phyloP scores from a whole-genome alignment of 2,113 vertebrate genomes.

The Loxodonta africana region DNA sequence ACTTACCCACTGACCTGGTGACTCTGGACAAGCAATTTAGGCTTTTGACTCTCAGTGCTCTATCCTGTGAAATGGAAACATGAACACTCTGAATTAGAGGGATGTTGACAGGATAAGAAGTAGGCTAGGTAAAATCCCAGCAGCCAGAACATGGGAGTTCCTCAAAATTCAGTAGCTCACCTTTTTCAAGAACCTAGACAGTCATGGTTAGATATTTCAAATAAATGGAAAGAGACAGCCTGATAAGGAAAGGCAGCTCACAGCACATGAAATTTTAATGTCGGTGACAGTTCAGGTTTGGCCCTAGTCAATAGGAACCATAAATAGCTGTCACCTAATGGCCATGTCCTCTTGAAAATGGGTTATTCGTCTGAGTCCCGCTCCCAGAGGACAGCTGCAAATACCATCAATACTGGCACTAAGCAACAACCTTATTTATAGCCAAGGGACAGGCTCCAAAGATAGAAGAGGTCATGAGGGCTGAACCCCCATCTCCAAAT shows the following conservation, averaged over 20 bases:
- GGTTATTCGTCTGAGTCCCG: constrained; percentile 81
- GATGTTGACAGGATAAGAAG: not conserved
- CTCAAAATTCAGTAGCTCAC: not conserved
- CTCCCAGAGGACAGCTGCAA: constrained; percentile 83
- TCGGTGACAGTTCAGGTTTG: constrained; percentile 78
- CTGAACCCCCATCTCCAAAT: constrained; percentile 59
- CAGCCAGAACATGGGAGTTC: not conserved
- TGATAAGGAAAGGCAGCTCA: constrained; percentile 44
- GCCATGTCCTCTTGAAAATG: constrained; percentile 80
- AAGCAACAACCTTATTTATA: constrained; percentile 84
- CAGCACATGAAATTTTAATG: constrained; percentile 81
- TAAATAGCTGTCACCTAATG: constrained; percentile 84
- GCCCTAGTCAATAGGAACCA: constrained; percentile 73
- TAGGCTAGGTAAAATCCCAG: not conserved
- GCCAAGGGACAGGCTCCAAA: constrained; percentile 80
- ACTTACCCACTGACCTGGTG: constrained; percentile 11
- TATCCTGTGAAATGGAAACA: constrained; percentile 23
- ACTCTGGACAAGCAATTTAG: constrained; percentile 1
- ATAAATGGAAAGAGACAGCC: constrained; percentile 72
- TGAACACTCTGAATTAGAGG: not conserved
- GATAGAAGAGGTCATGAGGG: constrained; percentile 72
- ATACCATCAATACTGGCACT: constrained; percentile 80
- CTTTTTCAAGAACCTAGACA: constrained; percentile 43
- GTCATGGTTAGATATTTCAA: constrained; percentile 54
- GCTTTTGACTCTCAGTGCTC: constrained; percentile 8